Percentiles rank a stretch among this genome's conserved stretches.
Evolutionary conservation across 2,113 vertebrate genomes (phyloP).

Genomic region (Callospermophilus lateralis): DNA sequence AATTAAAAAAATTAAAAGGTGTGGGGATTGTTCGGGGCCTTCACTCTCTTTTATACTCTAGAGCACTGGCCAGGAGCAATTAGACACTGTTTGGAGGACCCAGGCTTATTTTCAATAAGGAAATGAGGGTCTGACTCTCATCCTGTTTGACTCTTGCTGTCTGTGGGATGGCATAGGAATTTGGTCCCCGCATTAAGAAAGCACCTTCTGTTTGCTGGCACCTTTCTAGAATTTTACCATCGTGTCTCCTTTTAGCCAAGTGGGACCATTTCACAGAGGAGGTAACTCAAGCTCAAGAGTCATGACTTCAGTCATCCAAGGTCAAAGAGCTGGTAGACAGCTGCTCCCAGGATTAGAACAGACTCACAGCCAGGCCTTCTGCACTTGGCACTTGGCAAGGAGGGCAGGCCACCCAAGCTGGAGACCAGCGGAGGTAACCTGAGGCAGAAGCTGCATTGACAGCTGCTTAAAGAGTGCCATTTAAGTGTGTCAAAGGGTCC

Average conservation of each 20-base stretch:
- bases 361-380: background rate
- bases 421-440: background rate
- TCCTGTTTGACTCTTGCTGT: slow-evolving; percentile 1
- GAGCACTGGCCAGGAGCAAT: background rate
- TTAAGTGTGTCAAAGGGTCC: background rate
- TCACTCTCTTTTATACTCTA: background rate
- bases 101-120: slow-evolving; percentile 29
- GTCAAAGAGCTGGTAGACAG: background rate
- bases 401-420: background rate
- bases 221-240: background rate
- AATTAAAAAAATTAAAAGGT: slow-evolving; percentile 61
- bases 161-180: background rate
- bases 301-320: background rate
- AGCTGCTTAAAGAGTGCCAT: background rate
- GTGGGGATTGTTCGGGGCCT: background rate
- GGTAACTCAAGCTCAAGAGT: background rate
- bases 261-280: background rate
- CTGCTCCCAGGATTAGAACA: background rate
- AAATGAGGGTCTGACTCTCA: slow-evolving; percentile 18
- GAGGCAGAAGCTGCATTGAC: background rate
- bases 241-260: background rate
- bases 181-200: background rate
- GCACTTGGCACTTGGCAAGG: background rate
- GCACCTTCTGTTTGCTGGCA: background rate
- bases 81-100: background rate